Conservation (phyloP, 2,797 vertebrate species). For the Sebastiscus albofasciatus region DNA sequence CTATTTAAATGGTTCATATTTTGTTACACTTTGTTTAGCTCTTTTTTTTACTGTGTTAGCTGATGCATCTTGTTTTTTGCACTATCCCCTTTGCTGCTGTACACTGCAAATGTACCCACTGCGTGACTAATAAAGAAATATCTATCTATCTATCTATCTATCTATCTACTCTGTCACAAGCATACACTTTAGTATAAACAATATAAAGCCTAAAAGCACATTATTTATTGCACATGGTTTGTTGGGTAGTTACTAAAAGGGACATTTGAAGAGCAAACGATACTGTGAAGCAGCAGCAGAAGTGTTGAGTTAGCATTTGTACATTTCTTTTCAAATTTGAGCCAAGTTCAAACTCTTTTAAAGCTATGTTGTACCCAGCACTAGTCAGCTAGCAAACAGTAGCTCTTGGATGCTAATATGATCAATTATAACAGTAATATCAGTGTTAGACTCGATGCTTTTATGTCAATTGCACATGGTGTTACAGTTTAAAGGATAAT, state of each 20-base stretch:
- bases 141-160: too few relatives aligned
- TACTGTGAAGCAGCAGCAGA: neutral
- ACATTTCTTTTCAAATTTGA: neutral
- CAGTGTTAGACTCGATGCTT: neutral
- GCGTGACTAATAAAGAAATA: too few relatives aligned
- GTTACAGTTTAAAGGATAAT: accelerated
- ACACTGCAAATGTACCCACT: too few relatives aligned
- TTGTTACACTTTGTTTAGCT: too few relatives aligned
- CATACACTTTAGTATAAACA: neutral
- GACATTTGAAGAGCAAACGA: neutral
- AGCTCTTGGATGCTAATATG: neutral
- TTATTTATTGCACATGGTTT: neutral
- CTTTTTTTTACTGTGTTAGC: too few relatives aligned
- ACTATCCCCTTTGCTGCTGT: too few relatives aligned
- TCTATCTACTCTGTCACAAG: neutral
- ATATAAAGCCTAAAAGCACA: neutral
- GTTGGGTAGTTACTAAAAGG: neutral
- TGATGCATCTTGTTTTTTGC: too few relatives aligned
- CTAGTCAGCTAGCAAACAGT: neutral
- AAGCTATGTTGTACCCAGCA: neutral
- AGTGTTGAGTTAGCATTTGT: neutral
- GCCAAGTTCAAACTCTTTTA: neutral
- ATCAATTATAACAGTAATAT: neutral
- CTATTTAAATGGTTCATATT: too few relatives aligned
- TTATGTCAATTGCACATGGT: accelerated